Base-by-base conservation (phyloP, 2,888 invertebrate genomes). In the Physocephala rufipes region DNA sequence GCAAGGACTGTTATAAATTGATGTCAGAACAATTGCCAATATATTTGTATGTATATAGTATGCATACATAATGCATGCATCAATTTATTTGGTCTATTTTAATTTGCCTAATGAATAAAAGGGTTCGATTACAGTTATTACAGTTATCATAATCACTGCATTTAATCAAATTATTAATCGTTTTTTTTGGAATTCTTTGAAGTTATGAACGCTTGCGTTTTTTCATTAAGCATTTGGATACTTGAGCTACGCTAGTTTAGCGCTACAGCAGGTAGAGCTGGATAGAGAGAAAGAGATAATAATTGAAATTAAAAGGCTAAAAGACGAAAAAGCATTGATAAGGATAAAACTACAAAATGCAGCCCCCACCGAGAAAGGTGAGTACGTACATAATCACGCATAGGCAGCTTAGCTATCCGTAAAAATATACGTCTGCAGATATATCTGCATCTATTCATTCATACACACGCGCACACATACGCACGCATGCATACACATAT, bases 331-430 rank as follows among this genome's bases (percentile, higher is more conserved):
- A 13, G n/a, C 26, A 30, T 26, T 13, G 12, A 36, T 58, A 5
- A 51, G 49, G 51, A 51, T 49, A 47, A 36, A 75, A 74, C 74
- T 74, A 70, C 76, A 83, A 76, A 79, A 93, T 93, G 93, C 93
- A 93, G 90, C 93, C 93, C 83, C 93, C 93, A 82, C 93, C 93
- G 85, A 91, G 93, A 87, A 93, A 93, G 92, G 93, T 93, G 89
- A 90, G 89, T 85, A 64, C 47, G 26, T 45, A 58, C 21, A 63
- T 19, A 64, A 36, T 16, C 28, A 47, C 19, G 4, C 28, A 26
- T 51, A 36, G 13, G 19, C 53, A 66, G n/a, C 2, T 21, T 61
- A 43, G 24, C 36, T 21, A 19, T 63, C 49, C 53, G 47, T 26
- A 70, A 49, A n/a, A 4, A 53, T 12, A 21, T 12, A 12, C 19